phyloP scores from a whole-genome alignment of 2,797 vertebrate species.

The Macropus fuliginosus region DNA sequence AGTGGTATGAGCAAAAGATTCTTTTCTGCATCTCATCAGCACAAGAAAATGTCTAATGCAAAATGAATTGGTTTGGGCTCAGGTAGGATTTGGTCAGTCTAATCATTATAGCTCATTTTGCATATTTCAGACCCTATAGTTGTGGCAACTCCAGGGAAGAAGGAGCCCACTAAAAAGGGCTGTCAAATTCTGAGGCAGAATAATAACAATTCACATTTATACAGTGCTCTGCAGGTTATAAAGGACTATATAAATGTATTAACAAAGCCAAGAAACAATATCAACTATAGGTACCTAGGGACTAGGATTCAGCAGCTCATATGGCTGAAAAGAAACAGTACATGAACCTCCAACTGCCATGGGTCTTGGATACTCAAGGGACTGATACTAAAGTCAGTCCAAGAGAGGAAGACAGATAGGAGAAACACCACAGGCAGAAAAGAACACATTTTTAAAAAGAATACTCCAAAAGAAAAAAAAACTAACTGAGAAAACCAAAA shows the following conservation, averaged over 20 bases:
- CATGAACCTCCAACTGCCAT: neutral
- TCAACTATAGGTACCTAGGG: neutral
- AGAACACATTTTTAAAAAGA: neutral
- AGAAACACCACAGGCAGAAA: neutral
- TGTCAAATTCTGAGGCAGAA: constrained; percentile 50
- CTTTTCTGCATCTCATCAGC: constrained; percentile 43
- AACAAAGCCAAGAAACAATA: neutral
- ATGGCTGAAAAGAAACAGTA: constrained; percentile 21
- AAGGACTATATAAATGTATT: neutral
- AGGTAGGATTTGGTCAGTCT: constrained; percentile 48
- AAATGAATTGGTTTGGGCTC: constrained; percentile 50
- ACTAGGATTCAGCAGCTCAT: constrained; percentile 7
- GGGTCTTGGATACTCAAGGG: neutral
- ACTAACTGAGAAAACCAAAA: neutral
- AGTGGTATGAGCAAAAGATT: constrained; percentile 1
- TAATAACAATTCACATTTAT: neutral
- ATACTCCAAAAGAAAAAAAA: neutral
- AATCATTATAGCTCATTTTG: constrained; percentile 56
- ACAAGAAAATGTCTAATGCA: constrained; percentile 46
- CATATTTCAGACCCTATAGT: constrained; percentile 38
- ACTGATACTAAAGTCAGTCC: neutral
- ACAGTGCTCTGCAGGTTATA: neutral
- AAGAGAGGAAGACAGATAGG: neutral
- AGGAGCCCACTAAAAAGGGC: constrained; percentile 34
- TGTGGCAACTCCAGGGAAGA: constrained; percentile 22